These are phyloP conservation scores for Sylvilagus floridanus DNA, from an alignment of 2,797 vertebrate genomes.

Conservation along the genomic window DNA sequence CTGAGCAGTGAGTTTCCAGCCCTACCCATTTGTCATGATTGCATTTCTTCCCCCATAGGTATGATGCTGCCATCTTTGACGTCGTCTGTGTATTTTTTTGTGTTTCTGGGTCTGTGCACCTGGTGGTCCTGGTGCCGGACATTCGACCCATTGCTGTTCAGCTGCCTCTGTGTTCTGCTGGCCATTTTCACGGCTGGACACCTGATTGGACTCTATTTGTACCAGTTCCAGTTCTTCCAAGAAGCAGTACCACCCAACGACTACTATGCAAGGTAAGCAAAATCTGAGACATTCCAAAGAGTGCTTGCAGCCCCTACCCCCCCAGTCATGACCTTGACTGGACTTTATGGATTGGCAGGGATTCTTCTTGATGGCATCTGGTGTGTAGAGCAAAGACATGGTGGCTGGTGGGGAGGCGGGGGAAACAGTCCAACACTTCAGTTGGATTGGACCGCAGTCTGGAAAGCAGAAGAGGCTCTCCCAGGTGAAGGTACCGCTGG, in stretches of 20 bases:
- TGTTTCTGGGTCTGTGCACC: conserved; percentile 97
- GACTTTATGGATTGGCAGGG: not conserved
- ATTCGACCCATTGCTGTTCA: conserved; percentile 97
- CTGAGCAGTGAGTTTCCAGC: not conserved
- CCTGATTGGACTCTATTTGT: conserved; percentile 96
- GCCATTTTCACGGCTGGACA: conserved; percentile 98
- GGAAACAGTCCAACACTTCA: not conserved
- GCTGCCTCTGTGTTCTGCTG: conserved; percentile 98
- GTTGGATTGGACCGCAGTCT: not conserved
- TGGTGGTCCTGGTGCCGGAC: conserved; percentile 99
- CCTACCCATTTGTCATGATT: not conserved
- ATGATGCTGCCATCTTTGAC: conserved; percentile 98
- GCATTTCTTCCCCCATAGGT: conserved; percentile 87
- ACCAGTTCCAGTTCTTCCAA: conserved; percentile 99
- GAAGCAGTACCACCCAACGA: conserved; percentile 92
- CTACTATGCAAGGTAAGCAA: conserved; percentile 93
- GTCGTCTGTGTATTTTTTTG: conserved; percentile 97
- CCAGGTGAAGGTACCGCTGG: not conserved
- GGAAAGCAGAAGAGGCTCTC: not conserved
- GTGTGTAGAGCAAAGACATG: not conserved
- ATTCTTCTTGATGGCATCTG: not conserved
- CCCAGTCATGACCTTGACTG: not conserved
- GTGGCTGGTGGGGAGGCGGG: no score
- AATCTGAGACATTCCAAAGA: not conserved
- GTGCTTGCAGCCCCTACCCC: not conserved